These are phyloP conservation scores for Achlya flavicornis DNA, from an alignment of 2,888 invertebrate species.

Conservation along the genomic window DNA sequence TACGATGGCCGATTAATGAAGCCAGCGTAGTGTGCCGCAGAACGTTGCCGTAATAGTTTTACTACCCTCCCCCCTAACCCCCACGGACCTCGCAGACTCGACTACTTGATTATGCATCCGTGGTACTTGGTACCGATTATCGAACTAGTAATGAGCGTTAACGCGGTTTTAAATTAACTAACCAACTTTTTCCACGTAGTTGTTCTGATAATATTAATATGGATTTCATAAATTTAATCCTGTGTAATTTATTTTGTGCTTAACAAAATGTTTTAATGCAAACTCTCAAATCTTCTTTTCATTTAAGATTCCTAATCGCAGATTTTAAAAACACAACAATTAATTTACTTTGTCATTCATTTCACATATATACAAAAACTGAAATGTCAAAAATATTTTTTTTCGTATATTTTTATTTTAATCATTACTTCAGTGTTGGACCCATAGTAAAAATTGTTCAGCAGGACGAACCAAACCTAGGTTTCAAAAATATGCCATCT, in stretches of 20 bases:
- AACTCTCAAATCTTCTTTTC: too few species aligned
- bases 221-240: neutral
- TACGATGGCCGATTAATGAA: slow-evolving; percentile 82
- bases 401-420: too few species aligned
- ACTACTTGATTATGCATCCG: slow-evolving; percentile 81
- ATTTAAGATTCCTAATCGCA: too few species aligned
- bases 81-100: slow-evolving; percentile 54
- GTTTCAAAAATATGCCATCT: too few species aligned
- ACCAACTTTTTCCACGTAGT: slow-evolving; percentile 32
- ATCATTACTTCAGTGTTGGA: too few species aligned
- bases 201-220: slow-evolving; percentile 30
- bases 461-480: too few species aligned
- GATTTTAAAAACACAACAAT: too few species aligned
- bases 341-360: too few species aligned
- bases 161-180: slow-evolving; percentile 47
- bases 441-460: too few species aligned
- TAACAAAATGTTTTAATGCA: neutral
- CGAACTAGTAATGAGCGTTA: slow-evolving; percentile 78
- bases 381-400: too few species aligned
- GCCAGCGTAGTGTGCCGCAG: slow-evolving; percentile 72
- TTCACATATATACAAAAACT: too few species aligned
- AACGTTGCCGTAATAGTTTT: slow-evolving; percentile 81
- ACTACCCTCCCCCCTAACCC: slow-evolving; percentile 53
- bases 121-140: slow-evolving; percentile 78
- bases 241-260: neutral